phyloP scores from a whole-genome alignment of 2,888 invertebrate genomes.

The Dicyrtomina minuta region DNA sequence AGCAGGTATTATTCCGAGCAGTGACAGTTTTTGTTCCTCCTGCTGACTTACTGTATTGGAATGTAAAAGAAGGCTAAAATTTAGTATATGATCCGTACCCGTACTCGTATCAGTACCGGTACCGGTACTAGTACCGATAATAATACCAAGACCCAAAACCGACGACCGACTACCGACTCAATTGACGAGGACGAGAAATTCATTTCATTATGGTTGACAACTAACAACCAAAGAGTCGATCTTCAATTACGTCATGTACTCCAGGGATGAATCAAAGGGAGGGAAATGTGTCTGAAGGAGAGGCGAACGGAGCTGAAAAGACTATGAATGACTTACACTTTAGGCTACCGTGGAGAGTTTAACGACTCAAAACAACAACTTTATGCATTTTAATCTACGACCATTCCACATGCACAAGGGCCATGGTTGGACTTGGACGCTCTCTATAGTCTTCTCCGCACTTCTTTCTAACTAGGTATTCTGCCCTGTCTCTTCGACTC shows the following conservation, averaged over 20 bases:
- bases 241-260: constrained; percentile 26
- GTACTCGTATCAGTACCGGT: too few species aligned
- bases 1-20: not conserved
- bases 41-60: too few species aligned
- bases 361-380: not conserved
- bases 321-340: constrained; percentile 10
- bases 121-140: too few species aligned
- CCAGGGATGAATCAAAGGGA: constrained; percentile 30
- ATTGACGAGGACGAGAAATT: constrained; percentile 20
- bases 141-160: too few species aligned
- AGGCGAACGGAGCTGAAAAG: not conserved
- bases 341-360: not conserved
- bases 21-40: too few species aligned
- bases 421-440: not conserved
- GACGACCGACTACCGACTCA: too few species aligned
- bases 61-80: too few species aligned
- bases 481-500: too few species aligned
- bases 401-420: not conserved
- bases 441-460: too few species aligned
- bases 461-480: too few species aligned
- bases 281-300: too few species aligned
- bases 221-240: constrained; percentile 23
- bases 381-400: not conserved
- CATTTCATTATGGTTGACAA: constrained; percentile 15
- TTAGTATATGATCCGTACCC: not conserved